These are phyloP conservation scores for Drosophila falleni DNA, from an alignment of 2,888 invertebrate genomes.

Conservation along the genomic window DNA sequence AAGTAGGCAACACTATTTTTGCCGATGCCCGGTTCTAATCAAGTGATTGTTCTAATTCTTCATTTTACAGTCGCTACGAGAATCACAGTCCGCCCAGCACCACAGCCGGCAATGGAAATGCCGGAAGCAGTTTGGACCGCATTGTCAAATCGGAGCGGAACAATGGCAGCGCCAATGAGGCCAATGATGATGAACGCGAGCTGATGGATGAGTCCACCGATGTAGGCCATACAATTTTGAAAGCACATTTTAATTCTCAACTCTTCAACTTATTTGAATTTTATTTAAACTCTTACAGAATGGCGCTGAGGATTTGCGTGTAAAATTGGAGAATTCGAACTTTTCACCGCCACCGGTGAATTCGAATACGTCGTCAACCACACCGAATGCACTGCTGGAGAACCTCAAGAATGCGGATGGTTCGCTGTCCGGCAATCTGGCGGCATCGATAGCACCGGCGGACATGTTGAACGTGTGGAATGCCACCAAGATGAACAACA, in stretches of 20 bases:
- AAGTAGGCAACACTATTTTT: too few species aligned
- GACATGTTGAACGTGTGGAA: slow-evolving; percentile 88
- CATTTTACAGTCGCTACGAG: slow-evolving; percentile 83
- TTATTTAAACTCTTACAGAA: slow-evolving; percentile 64
- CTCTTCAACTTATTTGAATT: not conserved
- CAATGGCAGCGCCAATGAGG: slow-evolving; percentile 85
- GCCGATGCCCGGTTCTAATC: not conserved
- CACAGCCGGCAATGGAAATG: slow-evolving; percentile 82
- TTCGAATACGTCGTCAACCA: slow-evolving; percentile 86
- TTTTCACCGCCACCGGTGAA: slow-evolving; percentile 88
- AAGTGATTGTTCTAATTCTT: not conserved
- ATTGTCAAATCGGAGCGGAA: slow-evolving; percentile 85
- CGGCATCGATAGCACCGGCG: slow-evolving; percentile 86
- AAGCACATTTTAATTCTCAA: not conserved
- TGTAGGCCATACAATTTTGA: slow-evolving; percentile 58
- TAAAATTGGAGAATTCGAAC: slow-evolving; percentile 87
- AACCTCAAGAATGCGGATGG: slow-evolving; percentile 83
- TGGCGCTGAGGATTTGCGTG: slow-evolving; percentile 90
- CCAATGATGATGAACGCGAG: slow-evolving; percentile 84
- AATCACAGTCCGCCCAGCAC: slow-evolving; percentile 86
- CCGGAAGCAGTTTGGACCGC: slow-evolving; percentile 78
- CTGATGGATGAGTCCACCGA: slow-evolving; percentile 85
- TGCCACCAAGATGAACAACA: slow-evolving; percentile 88
- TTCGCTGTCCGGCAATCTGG: slow-evolving; percentile 83
- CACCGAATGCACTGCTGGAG: slow-evolving; percentile 86